Evolutionary conservation across 2,888 invertebrate species (phyloP).

Genomic region (Dynastes tityus): DNA sequence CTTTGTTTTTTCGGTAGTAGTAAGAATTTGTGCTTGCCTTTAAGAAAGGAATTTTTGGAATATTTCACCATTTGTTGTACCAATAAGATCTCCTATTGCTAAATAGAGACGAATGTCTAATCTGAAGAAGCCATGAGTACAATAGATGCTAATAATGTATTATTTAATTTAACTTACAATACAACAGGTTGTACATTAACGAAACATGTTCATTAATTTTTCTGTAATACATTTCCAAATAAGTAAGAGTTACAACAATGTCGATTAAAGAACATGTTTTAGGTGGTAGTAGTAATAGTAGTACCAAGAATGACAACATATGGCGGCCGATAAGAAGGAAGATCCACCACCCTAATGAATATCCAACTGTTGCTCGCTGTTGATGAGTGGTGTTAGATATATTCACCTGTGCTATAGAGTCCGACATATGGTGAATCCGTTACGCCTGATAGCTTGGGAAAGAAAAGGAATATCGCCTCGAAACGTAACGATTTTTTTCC

Average conservation of each 20-base stretch:
- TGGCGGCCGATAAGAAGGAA: conserved; percentile 48
- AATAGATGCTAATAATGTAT: too few species aligned
- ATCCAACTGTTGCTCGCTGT: conserved; percentile 55
- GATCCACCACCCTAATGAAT: conserved; percentile 54
- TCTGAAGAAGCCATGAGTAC: too few species aligned
- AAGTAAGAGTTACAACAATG: not conserved
- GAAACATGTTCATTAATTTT: not conserved
- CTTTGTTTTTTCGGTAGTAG: too few species aligned
- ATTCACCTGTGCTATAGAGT: conserved; percentile 61
- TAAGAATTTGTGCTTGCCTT: too few species aligned
- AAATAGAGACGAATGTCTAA: too few species aligned
- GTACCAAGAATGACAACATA: conserved; percentile 25
- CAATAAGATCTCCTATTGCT: too few species aligned
- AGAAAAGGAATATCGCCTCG: conserved; percentile 53
- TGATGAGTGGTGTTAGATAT: conserved; percentile 44
- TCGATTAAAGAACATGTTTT: not conserved
- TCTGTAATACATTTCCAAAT: not conserved
- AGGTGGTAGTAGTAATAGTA: not conserved
- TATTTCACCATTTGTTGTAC: too few species aligned
- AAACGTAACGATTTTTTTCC: conserved; percentile 60
- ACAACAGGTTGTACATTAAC: not conserved
- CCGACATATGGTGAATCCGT: conserved; percentile 68
- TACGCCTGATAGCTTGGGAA: conserved; percentile 68
- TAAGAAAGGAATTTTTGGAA: too few species aligned
- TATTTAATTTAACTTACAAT: too few species aligned